phyloP scores from a whole-genome alignment of 2,113 vertebrate genomes.

The Festucalex cinctus region DNA sequence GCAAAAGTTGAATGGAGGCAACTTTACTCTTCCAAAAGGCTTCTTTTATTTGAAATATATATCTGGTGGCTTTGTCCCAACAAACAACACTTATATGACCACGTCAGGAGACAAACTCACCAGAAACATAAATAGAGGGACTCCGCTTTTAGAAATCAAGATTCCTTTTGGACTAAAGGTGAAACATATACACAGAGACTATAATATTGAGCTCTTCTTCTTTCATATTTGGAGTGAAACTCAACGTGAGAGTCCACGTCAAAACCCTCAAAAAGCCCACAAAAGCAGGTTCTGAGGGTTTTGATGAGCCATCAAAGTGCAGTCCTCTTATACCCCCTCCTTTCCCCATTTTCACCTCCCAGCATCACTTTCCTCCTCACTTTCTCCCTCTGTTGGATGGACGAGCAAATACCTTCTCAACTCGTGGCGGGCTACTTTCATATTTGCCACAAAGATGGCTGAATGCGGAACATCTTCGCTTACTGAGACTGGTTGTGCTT shows the following conservation, averaged over 20 bases:
- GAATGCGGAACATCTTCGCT: constrained; percentile 54
- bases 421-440: no score
- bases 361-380: constrained; percentile 43
- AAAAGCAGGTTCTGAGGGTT: background rate
- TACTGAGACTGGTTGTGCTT: constrained; percentile 55
- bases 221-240: background rate
- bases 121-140: background rate
- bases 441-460: constrained; percentile 52
- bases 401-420: no score
- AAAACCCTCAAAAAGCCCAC: background rate
- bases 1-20: background rate
- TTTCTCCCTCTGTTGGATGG: constrained; percentile 24
- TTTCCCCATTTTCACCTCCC: constrained; percentile 33
- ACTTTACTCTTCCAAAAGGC: background rate
- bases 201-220: background rate
- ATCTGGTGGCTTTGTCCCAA: background rate
- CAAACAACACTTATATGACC: no score
- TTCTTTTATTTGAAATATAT: background rate
- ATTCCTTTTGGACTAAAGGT: no score
- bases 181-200: no score
- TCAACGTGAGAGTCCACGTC: background rate
- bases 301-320: constrained; percentile 62
- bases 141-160: background rate
- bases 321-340: constrained; percentile 45
- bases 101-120: no score